A percentile compares a stretch with the other conserved stretches of the same genome.
phyloP scores from a whole-genome alignment of 2,113 vertebrate species.

The Onychorhynchus coronatus region DNA sequence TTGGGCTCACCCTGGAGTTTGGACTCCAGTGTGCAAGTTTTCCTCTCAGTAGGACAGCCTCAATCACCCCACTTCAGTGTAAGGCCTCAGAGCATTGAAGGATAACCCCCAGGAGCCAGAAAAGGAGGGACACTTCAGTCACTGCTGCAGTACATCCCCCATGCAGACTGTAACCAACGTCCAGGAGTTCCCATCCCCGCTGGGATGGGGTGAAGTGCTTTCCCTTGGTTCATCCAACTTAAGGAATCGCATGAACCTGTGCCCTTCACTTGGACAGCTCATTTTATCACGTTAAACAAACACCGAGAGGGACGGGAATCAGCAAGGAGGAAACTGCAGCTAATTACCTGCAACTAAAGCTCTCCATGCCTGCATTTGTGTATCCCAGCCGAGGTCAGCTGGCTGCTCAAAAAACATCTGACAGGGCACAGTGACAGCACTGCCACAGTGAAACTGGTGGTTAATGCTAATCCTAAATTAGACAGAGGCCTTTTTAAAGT shows the following conservation, averaged over 20 bases:
- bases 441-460: not conserved
- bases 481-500: not conserved
- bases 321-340: not conserved
- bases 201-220: not conserved
- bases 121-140: rapidly evolving
- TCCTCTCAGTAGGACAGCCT: not conserved
- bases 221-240: not conserved
- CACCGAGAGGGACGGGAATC: not conserved
- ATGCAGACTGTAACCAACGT: rapidly evolving
- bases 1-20: not conserved
- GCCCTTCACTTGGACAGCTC: not conserved
- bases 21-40: not conserved
- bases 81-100: not conserved
- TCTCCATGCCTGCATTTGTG: not conserved
- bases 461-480: not conserved
- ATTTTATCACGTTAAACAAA: not conserved
- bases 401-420: not conserved
- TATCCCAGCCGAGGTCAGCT: not conserved
- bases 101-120: not conserved
- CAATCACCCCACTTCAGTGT: not conserved
- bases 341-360: not conserved
- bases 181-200: not conserved
- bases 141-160: not conserved
- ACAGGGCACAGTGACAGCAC: not conserved
- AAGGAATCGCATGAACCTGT: not conserved